Base-by-base conservation (phyloP, 2,797 vertebrate species). In the Semotilus atromaculatus region DNA sequence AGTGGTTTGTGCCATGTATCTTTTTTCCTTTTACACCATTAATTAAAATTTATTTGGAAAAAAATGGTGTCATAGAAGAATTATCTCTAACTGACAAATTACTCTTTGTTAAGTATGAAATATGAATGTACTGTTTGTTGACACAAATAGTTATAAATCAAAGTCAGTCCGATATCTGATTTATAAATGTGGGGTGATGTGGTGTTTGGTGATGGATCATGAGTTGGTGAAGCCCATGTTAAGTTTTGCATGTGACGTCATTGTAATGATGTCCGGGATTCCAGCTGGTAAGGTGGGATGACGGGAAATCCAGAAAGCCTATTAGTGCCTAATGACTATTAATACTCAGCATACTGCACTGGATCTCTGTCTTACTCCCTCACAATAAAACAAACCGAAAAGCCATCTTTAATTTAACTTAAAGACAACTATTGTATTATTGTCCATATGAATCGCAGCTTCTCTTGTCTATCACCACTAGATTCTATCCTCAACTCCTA, bases 231-330 rank as follows among this genome's bases (percentile, higher is more conserved):
- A 77, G 21, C 73, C 66, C 31, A n/a, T 26, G 77, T 58, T 64
- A 60, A 64, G 53, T 60, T 82, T 68, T 72, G 18, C 5, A 13
- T 83, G 76, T 31, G 58, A 80, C 75, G 82, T 78, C 80, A 90
- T 71, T 66, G 85, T 88, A 75, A 82, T 64, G 68, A 86, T 82
- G 86, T 51, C 73, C 62, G 91, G 92, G 92, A 93, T 95, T 94
- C 92, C 91, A 81, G 86, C 89, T 93, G 93, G 92, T 92, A 91
- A 93, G 89, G 80, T 89, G 86, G 91, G 90, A 89, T 92, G 92
- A 93, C 92, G 92, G 93, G 92, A 94, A 94, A 94, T 94, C 94
- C 93, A 93, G 90, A 93, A 95, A 95, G 92, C 94, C 94, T 94
- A 94, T 95, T 95, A 95, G 91, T 88, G 81, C 86, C 67, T 73